phyloP scores from a whole-genome alignment of 2,797 vertebrate species.

The Gephyroberyx darwinii region DNA sequence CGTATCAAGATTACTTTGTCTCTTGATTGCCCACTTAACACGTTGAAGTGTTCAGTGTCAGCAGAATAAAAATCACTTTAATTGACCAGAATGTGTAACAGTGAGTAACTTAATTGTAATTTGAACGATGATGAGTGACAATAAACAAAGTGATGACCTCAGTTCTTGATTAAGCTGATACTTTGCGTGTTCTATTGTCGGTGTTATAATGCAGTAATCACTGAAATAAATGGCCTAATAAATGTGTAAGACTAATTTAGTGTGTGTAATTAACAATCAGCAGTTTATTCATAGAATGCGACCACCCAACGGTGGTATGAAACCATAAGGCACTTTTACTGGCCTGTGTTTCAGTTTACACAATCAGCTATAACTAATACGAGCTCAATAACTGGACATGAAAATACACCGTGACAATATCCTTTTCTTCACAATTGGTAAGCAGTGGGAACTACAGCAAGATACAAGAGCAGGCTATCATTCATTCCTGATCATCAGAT shows the following conservation, averaged over 20 bases:
- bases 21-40: too few relatives aligned
- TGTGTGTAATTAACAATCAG: constrained; percentile 72
- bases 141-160: constrained; percentile 11
- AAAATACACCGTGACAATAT: neutral
- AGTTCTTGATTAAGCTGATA: constrained; percentile 28
- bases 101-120: neutral
- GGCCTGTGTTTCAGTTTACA: constrained; percentile 1
- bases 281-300: constrained; percentile 48
- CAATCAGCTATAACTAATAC: constrained; percentile 8
- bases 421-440: neutral
- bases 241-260: constrained; percentile 58
- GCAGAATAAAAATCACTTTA: constrained; percentile 3
- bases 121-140: constrained; percentile 14
- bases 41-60: too few relatives aligned
- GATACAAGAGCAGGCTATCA: neutral
- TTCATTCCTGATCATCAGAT: neutral
- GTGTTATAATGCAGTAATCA: constrained; percentile 41
- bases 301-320: constrained; percentile 30
- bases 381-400: constrained; percentile 12
- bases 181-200: constrained; percentile 44
- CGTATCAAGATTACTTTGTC: neutral
- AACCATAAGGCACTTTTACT: constrained; percentile 33
- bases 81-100: neutral
- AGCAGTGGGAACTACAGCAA: constrained; percentile 8
- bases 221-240: constrained; percentile 61